Conservation (phyloP, 2,113 vertebrate species). For the Suricata suricatta region DNA sequence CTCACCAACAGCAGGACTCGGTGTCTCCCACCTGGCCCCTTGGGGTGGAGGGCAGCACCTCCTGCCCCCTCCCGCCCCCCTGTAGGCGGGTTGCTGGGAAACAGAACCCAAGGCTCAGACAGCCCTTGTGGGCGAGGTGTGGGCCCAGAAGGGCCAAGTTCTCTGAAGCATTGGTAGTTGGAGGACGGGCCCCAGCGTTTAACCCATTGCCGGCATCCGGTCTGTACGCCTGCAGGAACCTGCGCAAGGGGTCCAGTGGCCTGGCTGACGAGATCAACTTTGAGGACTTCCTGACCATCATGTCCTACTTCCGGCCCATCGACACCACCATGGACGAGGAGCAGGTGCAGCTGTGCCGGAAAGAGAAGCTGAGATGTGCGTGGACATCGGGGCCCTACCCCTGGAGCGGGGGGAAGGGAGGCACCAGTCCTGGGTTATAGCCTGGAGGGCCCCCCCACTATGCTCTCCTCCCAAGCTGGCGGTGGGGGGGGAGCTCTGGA, state of each 20-base stretch:
- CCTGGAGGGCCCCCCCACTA: rapidly evolving
- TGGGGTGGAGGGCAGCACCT: neutral
- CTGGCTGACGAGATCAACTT: constrained; percentile 90
- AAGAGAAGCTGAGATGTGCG: constrained; percentile 94
- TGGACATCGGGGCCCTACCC: neutral
- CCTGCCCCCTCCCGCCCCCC: rapidly evolving
- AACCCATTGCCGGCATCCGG: rapidly evolving
- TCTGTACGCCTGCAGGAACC: constrained; percentile 85
- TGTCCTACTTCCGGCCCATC: constrained; percentile 94
- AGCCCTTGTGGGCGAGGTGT: rapidly evolving
- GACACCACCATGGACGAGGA: constrained; percentile 87
- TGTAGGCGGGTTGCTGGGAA: neutral
- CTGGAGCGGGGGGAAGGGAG: neutral
- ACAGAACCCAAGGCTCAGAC: rapidly evolving
- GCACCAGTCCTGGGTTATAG: rapidly evolving
- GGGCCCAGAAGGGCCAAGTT: rapidly evolving
- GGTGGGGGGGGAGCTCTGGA: neutral
- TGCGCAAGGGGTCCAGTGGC: constrained; percentile 85
- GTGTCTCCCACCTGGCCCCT: no score
- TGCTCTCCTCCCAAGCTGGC: no score
- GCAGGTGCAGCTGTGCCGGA: constrained; percentile 86
- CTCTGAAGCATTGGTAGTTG: rapidly evolving
- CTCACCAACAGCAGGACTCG: rapidly evolving
- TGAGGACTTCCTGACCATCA: constrained; percentile 94
- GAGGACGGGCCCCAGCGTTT: rapidly evolving